These are phyloP conservation scores for Xerus inauris DNA, from an alignment of 2,113 vertebrate genomes.

Conservation along the genomic window DNA sequence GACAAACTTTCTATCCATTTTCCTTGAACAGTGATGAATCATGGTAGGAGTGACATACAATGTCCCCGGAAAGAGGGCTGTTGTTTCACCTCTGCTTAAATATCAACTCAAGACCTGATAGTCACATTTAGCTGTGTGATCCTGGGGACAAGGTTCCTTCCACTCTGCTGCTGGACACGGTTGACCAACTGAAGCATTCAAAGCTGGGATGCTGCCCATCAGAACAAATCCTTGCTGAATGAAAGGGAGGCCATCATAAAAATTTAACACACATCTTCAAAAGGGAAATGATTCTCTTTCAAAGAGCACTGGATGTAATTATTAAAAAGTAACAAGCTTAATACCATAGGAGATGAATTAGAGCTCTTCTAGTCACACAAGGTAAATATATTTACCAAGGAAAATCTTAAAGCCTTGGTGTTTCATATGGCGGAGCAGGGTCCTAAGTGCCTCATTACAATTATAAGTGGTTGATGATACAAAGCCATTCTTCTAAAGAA, in stretches of 20 bases:
- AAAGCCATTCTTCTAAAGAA: conserved; percentile 1
- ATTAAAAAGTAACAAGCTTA: conserved; percentile 38
- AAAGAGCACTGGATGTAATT: conserved; percentile 19
- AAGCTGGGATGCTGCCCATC: neutral
- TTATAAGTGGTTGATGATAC: neutral
- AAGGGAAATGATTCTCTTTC: conserved; percentile 37
- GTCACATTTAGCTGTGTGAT: neutral
- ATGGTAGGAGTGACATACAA: neutral
- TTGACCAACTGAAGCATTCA: neutral
- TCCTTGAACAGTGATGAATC: neutral
- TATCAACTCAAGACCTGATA: neutral
- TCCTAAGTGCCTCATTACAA: neutral
- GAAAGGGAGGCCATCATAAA: neutral
- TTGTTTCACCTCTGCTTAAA: neutral
- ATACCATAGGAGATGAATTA: conserved; percentile 6
- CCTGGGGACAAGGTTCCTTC: neutral
- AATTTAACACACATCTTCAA: conserved; percentile 15
- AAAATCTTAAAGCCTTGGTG: neutral
- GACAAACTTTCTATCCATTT: neutral
- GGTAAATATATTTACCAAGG: conserved; percentile 16
- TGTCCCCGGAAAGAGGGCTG: neutral
- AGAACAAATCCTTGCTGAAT: neutral
- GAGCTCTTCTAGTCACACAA: neutral
- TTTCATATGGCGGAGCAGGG: neutral
- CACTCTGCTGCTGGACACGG: neutral